Conservation (phyloP, 2,888 invertebrate genomes). For the Bibio marci region DNA sequence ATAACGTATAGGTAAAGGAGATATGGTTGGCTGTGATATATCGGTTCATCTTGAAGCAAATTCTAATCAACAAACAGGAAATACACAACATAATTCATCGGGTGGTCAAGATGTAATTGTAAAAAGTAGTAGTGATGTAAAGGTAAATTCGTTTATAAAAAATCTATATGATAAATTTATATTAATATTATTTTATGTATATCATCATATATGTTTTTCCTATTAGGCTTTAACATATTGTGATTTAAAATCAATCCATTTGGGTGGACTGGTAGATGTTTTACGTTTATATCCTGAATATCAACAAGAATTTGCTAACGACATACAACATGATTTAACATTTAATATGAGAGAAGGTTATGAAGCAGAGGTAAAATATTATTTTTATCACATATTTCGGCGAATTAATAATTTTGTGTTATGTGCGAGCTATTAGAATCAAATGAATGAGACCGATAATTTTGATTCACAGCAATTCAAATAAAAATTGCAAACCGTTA, state of each 20-base stretch:
- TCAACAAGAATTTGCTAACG: constrained; percentile 83
- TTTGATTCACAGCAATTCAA: too few species aligned
- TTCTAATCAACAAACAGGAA: constrained; percentile 37
- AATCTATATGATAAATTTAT: too few species aligned
- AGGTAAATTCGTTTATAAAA: constrained; percentile 33
- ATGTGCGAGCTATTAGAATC: too few species aligned
- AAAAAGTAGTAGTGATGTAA: constrained; percentile 87
- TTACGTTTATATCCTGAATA: constrained; percentile 84
- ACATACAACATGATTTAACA: constrained; percentile 88
- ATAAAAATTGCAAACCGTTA: too few species aligned
- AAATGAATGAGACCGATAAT: too few species aligned
- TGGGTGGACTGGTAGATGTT: constrained; percentile 78
- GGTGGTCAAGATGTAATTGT: constrained; percentile 55
- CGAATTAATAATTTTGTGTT: too few species aligned
- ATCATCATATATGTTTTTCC: too few species aligned
- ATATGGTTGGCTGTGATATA: constrained; percentile 86
- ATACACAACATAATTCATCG: constrained; percentile 37
- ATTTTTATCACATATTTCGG: too few species aligned
- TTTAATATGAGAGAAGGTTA: constrained; percentile 88
- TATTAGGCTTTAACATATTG: constrained; percentile 79
- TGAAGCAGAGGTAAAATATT: constrained; percentile 62
- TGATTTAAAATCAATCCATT: constrained; percentile 86
- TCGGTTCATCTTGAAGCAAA: constrained; percentile 59
- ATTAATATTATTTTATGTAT: too few species aligned
- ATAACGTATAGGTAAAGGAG: constrained; percentile 65